Evolutionary conservation across 1,140 invertebrate species (phyloP).

Genomic region (Caenorhabditis inopinata): DNA sequence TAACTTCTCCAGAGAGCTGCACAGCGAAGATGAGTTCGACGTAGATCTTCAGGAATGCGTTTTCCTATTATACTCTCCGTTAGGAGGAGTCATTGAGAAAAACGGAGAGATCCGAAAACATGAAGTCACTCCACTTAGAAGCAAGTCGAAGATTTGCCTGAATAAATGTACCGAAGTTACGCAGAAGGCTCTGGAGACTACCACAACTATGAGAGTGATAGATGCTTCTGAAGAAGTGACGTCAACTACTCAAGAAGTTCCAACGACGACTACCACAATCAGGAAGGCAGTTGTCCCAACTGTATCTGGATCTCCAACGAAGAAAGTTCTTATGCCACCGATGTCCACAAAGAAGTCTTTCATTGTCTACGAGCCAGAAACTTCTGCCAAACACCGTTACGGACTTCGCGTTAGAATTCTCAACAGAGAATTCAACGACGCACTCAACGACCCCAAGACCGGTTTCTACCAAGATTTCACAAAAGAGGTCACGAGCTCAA

Average conservation of each 20-base stretch:
- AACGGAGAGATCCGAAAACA: constrained; percentile 60
- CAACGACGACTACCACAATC: neutral
- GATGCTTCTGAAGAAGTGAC: neutral
- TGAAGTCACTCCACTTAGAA: constrained; percentile 54
- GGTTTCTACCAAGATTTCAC: constrained; percentile 48
- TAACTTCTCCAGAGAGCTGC: constrained; percentile 60
- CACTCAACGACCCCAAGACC: constrained; percentile 39
- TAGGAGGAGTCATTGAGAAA: constrained; percentile 55
- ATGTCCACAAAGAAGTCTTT: neutral
- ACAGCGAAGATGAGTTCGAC: constrained; percentile 56
- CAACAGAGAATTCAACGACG: constrained; percentile 48
- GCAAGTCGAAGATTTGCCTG: constrained; percentile 45
- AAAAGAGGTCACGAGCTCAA: constrained; percentile 39
- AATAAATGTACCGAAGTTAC: neutral
- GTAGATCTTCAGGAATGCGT: constrained; percentile 56
- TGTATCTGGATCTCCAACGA: neutral
- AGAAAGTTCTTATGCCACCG: constrained; percentile 10
- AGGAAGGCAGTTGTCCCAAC: neutral
- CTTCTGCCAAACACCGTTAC: constrained; percentile 31
- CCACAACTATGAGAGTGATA: neutral
- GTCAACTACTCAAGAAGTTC: constrained; percentile 9
- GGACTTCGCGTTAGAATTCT: constrained; percentile 48
- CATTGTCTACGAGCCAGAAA: constrained; percentile 22
- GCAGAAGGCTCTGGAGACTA: neutral
- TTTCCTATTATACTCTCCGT: constrained; percentile 59